These are phyloP conservation scores for Dicaeum eximium DNA, from an alignment of 2,113 vertebrate genomes.

Conservation along the genomic window DNA sequence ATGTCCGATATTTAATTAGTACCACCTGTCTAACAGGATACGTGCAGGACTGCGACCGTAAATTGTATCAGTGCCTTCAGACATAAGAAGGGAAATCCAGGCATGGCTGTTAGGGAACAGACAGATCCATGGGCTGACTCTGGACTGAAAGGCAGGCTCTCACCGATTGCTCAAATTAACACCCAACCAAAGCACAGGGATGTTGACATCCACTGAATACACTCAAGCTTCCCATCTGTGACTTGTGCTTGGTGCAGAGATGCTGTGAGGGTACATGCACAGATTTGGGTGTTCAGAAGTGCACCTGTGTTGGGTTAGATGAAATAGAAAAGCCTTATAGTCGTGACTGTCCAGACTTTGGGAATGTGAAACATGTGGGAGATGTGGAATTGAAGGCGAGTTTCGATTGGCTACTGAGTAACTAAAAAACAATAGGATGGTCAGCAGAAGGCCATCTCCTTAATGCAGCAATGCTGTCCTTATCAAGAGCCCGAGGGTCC, in stretches of 20 bases:
- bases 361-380: no score
- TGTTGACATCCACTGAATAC: neutral
- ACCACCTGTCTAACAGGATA: neutral
- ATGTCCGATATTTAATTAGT: constrained; percentile 12
- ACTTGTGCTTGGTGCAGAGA: neutral
- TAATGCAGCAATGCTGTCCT: no score
- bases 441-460: no score
- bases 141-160: neutral
- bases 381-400: no score
- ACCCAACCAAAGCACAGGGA: neutral
- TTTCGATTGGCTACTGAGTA: no score
- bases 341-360: no score
- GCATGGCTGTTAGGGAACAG: neutral
- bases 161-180: neutral
- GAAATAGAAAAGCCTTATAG: no score
- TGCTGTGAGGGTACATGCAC: neutral
- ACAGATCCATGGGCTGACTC: neutral
- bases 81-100: neutral
- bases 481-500: no score
- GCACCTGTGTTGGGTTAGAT: no score
- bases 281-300: neutral
- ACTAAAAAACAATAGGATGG: no score
- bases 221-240: neutral
- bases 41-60: neutral
- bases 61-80: neutral